Evolutionary conservation across 2,113 vertebrate species (phyloP).

Genomic region (Xerus inauris): DNA sequence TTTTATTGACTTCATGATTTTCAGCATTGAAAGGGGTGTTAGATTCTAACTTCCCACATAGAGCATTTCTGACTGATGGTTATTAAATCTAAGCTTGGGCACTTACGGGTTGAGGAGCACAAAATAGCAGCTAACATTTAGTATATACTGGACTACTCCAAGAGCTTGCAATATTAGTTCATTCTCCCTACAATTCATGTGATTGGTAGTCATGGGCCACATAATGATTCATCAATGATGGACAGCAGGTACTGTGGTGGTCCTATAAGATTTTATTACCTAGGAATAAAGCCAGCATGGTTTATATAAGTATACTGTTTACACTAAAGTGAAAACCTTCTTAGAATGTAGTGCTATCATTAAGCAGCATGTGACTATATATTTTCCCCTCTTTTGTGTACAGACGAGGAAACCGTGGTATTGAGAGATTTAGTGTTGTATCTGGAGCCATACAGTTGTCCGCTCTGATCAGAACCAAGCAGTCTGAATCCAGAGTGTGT

Average conservation of each 20-base stretch:
- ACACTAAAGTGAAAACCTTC: background rate
- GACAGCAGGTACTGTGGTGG: background rate
- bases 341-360: no score
- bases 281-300: background rate
- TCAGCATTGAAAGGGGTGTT: background rate
- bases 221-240: background rate
- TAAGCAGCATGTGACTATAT: background rate
- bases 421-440: background rate
- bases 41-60: background rate
- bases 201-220: background rate
- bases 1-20: background rate
- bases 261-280: background rate
- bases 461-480: background rate
- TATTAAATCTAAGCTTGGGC: background rate
- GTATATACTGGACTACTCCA: background rate
- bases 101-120: background rate
- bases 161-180: background rate
- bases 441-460: background rate
- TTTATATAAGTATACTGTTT: background rate
- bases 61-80: background rate
- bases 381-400: background rate
- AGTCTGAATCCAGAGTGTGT: background rate
- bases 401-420: background rate
- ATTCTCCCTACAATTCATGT: background rate
- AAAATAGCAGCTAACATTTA: background rate